Evolutionary conservation across 2,797 vertebrate genomes (phyloP), one percentile per base, ranked within the genome.

Genomic region (Todus mexicanus): DNA sequence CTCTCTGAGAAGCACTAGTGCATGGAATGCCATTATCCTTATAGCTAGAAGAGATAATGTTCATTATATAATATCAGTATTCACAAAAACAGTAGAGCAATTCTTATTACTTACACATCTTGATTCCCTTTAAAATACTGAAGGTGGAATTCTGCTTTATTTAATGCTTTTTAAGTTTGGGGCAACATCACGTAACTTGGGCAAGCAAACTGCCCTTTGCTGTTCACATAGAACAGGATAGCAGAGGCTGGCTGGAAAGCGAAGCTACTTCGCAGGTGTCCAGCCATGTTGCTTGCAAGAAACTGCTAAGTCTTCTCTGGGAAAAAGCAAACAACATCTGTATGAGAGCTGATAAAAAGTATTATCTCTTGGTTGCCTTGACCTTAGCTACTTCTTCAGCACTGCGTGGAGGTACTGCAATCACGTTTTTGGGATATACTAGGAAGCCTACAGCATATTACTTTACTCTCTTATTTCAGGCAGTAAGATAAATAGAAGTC

Each of bases 1-100:
- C 71, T n/a, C 71, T 94, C 82, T 73, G 87, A 89, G 91, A 94
- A 95, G 43, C 73, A 57, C 59, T 66, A 76, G 53, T 33, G 81
- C 72, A 70, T 29, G 16, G 68, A 79, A 65, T 57, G 31, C 35
- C 59, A 48, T 89, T 87, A 94, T 87, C 81, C 78, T 85, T 78
- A 85, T 16, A 85, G 78, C 65, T 82, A 71, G 35, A 72, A n/a
- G 2, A 92, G 43, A 85, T 89, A 82, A 91, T 18, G 19, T 76
- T 92, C 78, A 42, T 90, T 90, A 93, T 33, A 54, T 66, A 96
- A 91, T 66, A 80, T 35, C 61, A 83, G 16, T 20, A 72, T 26
- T 48, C 33, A 79, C 29, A 69, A 79, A 92, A 80, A 64, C 2
- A 65, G 26, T 12, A 76, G 19, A 68, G 33, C 20, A 76, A 57